Evolutionary conservation across 2,113 vertebrate genomes (phyloP), one percentile per base, ranked within the genome.

Genomic region (Rhynchopsitta pachyrhyncha): DNA sequence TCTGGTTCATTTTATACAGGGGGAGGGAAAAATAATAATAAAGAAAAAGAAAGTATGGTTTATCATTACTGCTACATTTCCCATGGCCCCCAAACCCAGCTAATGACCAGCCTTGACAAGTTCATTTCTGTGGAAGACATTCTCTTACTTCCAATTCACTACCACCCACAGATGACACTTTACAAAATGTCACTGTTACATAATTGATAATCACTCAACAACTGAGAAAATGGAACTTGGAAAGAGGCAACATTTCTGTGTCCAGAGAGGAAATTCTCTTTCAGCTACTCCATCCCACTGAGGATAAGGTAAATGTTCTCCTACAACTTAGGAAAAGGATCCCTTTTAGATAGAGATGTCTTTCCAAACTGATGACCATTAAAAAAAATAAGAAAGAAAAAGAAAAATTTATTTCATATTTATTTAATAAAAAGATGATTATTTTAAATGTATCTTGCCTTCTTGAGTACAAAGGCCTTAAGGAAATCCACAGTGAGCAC

Each of bases 171-270:
- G 93, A 97, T 94, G 96, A 96, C 95, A 94, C 92, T 96, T 95
- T 88, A 96, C 95, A 97, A 97, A 97, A 97, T 95, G 97, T 96
- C 94, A 95, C 86, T 95, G 94, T 96, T 97, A 96, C 96, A 96
- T 97, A 96, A 97, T 96, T 97, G 92, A 97, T 97, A 96, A 92
- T 94, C 96, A 94, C 93, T 96, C 93, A 96, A 97, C 96, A 96
- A 97, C 95, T 95, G 95, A 97, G 95, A 96, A 97, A 97, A 96
- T 95, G 94, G 94, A 97, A 95, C 89, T 95, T 95, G 93, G 96
- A 95, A 95, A 95, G 87, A 95, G 75, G 87, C 82, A 93, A 75
- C 91, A 60, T 93, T 96, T 94, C 55, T 85, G n/a, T 80, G 77
- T 96, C 95, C 92, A 82, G 92, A 96, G 80, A 92, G 91, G 88